Conservation (phyloP, 1,140 invertebrate species). For the Apis cerana region DNA sequence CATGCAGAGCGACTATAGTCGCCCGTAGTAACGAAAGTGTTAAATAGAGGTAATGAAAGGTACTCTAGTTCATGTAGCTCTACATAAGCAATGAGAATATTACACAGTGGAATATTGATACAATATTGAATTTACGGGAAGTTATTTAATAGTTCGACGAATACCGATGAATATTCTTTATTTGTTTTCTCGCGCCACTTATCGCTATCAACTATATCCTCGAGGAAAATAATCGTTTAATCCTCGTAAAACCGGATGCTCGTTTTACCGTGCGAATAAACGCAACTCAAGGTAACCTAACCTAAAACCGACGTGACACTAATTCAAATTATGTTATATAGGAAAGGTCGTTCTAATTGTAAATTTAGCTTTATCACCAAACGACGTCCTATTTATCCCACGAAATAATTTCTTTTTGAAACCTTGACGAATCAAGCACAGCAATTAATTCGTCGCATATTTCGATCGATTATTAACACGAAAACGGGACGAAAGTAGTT, state of each 20-base stretch:
- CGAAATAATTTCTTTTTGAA: too few species aligned
- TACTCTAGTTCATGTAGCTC: too few species aligned
- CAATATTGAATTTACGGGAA: too few species aligned
- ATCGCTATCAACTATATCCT: too few species aligned
- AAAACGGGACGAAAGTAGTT: not conserved
- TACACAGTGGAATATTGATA: too few species aligned
- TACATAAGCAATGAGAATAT: too few species aligned
- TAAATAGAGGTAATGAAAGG: too few species aligned
- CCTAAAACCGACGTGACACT: not conserved
- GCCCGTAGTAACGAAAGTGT: too few species aligned
- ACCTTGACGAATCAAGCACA: not conserved
- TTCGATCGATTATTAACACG: not conserved
- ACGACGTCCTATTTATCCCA: not conserved
- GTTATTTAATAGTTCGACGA: too few species aligned
- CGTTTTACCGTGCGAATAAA: not conserved
- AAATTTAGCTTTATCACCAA: not conserved
- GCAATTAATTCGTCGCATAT: not conserved
- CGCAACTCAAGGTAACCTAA: not conserved
- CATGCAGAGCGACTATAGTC: too few species aligned
- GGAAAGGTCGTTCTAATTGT: not conserved
- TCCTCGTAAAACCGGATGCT: not conserved
- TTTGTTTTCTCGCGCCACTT: not conserved
- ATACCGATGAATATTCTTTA: not conserved
- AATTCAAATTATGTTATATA: not conserved
- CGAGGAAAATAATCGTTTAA: not conserved